Evolutionary conservation across 2,797 vertebrate species (phyloP).

Genomic region (Danio jaintianensis): DNA sequence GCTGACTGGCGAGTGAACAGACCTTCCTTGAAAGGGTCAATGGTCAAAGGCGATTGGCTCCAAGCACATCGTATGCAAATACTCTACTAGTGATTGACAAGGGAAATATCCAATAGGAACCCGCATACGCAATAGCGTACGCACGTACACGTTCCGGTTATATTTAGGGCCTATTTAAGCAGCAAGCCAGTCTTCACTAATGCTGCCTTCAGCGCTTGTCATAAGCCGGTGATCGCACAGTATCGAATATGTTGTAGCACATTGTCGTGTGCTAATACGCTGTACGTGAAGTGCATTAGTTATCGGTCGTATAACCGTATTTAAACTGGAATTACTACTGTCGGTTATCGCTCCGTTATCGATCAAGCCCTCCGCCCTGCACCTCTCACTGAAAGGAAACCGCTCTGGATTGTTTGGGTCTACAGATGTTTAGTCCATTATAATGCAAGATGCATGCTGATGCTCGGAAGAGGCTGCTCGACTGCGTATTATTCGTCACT

Average conservation of each 20-base stretch:
- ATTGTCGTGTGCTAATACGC: background rate
- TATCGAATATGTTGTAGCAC: slow-evolving; percentile 13
- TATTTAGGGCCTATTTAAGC: slow-evolving; percentile 87
- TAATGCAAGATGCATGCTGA: slow-evolving; percentile 59
- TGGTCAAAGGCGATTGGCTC: slow-evolving; percentile 25
- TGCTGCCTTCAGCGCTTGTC: slow-evolving; percentile 34
- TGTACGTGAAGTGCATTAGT: background rate
- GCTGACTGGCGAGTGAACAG: background rate
- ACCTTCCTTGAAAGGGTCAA: background rate
- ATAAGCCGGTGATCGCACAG: slow-evolving; percentile 42
- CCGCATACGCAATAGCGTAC: slow-evolving; percentile 75
- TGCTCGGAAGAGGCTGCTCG: slow-evolving; percentile 49
- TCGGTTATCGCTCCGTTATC: slow-evolving; percentile 1
- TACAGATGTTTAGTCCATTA: slow-evolving; percentile 43
- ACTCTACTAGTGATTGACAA: slow-evolving; percentile 61
- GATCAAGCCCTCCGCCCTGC: slow-evolving; percentile 22
- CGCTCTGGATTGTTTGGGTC: slow-evolving; percentile 44
- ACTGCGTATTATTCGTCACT: slow-evolving; percentile 19
- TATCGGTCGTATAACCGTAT: background rate
- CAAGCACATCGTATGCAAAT: background rate
- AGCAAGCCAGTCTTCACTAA: background rate
- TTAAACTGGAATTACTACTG: background rate
- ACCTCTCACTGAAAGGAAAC: slow-evolving; percentile 34
- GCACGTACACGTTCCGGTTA: slow-evolving; percentile 76
- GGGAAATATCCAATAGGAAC: slow-evolving; percentile 74